Conservation (phyloP, 2,113 vertebrate genomes). For the Ophthalmolycus amberensis region DNA sequence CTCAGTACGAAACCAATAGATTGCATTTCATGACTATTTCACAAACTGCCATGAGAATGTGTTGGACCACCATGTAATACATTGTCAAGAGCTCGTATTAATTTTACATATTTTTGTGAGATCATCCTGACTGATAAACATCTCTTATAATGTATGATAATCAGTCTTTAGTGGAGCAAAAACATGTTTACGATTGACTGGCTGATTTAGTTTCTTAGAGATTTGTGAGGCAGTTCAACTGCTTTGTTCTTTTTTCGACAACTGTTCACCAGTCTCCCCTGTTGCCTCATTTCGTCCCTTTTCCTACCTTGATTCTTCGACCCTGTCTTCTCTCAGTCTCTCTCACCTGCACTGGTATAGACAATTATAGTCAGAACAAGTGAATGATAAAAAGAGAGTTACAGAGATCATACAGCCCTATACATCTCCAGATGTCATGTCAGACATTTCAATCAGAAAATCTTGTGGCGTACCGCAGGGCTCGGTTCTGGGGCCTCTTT, state of each 20-base stretch:
- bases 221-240: not conserved
- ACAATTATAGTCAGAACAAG: not conserved
- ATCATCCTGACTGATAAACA: too few relatives aligned
- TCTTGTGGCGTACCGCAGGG: too few relatives aligned
- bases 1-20: too few relatives aligned
- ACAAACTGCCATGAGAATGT: too few relatives aligned
- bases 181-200: slow-evolving; percentile 7
- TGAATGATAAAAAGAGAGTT: not conserved
- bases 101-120: too few relatives aligned
- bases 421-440: not conserved
- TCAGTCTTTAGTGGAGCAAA: slow-evolving; percentile 9
- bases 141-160: not conserved
- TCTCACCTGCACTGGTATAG: not conserved
- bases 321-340: not conserved
- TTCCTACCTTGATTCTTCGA: not conserved
- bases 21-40: too few relatives aligned
- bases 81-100: too few relatives aligned
- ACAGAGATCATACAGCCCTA: not conserved
- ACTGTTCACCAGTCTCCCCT: slow-evolving; percentile 1
- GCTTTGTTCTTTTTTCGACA: slow-evolving; percentile 12
- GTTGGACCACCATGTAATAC: too few relatives aligned
- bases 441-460: too few relatives aligned
- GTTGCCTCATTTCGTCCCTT: not conserved
- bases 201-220: not conserved
- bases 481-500: too few relatives aligned